Evolutionary conservation across 2,797 vertebrate species (phyloP), one percentile per base, ranked within the genome.

Genomic region (Tangara arthus): DNA sequence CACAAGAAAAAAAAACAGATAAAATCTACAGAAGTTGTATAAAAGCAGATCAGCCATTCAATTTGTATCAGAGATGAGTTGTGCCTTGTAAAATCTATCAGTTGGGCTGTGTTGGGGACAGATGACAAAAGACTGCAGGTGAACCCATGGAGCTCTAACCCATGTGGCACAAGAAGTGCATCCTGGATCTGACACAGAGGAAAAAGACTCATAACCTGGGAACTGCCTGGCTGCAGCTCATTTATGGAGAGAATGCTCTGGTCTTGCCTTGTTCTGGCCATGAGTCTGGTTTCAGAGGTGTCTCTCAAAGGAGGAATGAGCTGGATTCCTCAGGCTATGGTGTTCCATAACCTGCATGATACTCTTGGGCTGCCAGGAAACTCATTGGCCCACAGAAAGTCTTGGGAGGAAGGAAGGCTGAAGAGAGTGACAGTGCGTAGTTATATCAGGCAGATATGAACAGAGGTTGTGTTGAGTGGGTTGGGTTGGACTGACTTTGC

Each of bases 391-490:
- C 44, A 23, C 35, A 63, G 50, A 60, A 91, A 15, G 8, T 9
- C 34, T 46, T 8, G 1, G 11, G 30, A 61, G 42, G 30, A 68
- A 41, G 28, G 34, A 77, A 5, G 46, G 27, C 8, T 30, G 35
- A 83, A 76, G 32, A 52, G 17, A 73, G 53, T 50, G 24, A 12
- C 7, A n/a, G 0, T 14, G 17, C 30, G 4, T 15, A 32, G 24
- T 52, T 71, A 18, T 3, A 49, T 5, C 0, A 0, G 24, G 16
- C 37, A 70, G 59, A 46, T 17, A 42, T 7, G 5, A 68, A 14
- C 12, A 63, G 35, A 72, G 9, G 26, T 23, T 89, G 56, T 30
- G 21, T 21, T 66, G 27, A 22, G 9, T 55, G 17, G 6, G 12
- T n/a, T 81, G 35, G 3, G 23, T 21, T 82, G 50, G 12, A 11